Percentiles rank a stretch among this genome's conserved stretches.
Evolutionary conservation across 2,888 invertebrate genomes (phyloP).

Genomic region (Cantharis rustica): DNA sequence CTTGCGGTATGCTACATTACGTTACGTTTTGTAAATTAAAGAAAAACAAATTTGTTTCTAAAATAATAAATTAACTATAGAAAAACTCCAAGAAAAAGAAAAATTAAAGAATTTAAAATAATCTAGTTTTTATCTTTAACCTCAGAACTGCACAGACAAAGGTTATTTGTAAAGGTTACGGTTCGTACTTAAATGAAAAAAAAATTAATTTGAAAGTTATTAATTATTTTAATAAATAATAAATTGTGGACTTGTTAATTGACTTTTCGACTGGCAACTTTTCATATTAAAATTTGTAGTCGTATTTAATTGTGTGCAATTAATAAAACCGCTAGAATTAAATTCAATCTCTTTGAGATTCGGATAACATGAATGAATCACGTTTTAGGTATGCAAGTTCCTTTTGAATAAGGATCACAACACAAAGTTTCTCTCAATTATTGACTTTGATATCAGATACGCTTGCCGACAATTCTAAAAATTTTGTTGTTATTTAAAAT

Average conservation of each 20-base stretch:
- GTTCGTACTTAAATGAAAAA: neutral
- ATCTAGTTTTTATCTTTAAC: neutral
- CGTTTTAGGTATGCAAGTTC: constrained; percentile 13
- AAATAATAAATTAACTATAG: too few relatives aligned
- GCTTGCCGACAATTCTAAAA: constrained; percentile 7
- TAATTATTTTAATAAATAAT: neutral
- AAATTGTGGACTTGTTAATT: neutral
- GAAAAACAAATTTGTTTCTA: too few relatives aligned
- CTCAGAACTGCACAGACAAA: neutral
- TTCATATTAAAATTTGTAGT: constrained; percentile 8
- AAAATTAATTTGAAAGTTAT: neutral
- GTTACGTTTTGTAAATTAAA: too few relatives aligned
- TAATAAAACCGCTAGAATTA: constrained; percentile 31
- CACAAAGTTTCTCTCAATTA: constrained; percentile 18
- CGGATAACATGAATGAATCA: constrained; percentile 27
- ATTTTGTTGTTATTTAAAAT: constrained; percentile 10
- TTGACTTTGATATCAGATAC: constrained; percentile 28
- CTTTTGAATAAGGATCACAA: constrained; percentile 11
- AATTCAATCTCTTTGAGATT: constrained; percentile 29
- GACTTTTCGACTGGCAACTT: constrained; percentile 3
- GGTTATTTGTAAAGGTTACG: neutral
- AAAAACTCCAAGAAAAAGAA: too few relatives aligned
- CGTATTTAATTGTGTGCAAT: constrained; percentile 31
- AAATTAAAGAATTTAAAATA: too few relatives aligned
- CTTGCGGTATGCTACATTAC: too few relatives aligned